phyloP scores from a whole-genome alignment of 64 coral and sea anemone species.

The Pocillopora damicornis region DNA sequence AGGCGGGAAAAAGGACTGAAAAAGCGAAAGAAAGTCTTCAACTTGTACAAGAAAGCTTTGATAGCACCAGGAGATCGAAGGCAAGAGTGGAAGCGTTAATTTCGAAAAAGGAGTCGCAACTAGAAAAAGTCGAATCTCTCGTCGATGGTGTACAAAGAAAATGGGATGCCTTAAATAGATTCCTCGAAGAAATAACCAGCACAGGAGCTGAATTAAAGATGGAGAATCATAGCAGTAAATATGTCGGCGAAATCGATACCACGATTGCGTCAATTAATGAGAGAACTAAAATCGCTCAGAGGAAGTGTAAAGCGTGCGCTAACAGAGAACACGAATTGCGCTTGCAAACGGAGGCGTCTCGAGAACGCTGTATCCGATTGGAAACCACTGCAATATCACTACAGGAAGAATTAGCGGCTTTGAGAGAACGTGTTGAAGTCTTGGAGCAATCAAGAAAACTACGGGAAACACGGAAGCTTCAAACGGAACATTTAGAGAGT shows the following conservation, averaged over 20 bases:
- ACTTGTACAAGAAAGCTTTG: background rate
- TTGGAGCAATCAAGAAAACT: background rate
- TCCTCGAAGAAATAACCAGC: slow-evolving; percentile 1
- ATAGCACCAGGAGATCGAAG: background rate
- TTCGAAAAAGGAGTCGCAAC: background rate
- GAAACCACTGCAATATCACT: background rate
- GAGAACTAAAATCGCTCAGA: background rate
- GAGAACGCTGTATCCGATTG: background rate
- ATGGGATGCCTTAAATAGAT: slow-evolving; percentile 13
- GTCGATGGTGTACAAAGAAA: background rate
- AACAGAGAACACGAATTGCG: slow-evolving; percentile 12
- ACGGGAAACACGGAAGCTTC: too few relatives aligned
- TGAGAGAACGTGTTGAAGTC: background rate
- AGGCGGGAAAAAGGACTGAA: background rate
- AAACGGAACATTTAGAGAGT: background rate
- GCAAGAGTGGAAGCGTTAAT: slow-evolving; percentile 3
- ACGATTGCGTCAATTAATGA: background rate
- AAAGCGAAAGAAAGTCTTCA: slow-evolving; percentile 1
- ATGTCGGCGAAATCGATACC: background rate
- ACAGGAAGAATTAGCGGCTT: slow-evolving; percentile 2
- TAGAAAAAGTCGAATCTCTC: background rate
- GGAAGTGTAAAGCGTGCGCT: background rate
- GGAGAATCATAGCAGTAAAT: background rate
- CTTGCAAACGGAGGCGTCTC: background rate
- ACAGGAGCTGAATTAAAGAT: background rate